These are phyloP conservation scores for Potamilus streckersoni DNA, from an alignment of 1,140 invertebrate species.

Conservation along the genomic window DNA sequence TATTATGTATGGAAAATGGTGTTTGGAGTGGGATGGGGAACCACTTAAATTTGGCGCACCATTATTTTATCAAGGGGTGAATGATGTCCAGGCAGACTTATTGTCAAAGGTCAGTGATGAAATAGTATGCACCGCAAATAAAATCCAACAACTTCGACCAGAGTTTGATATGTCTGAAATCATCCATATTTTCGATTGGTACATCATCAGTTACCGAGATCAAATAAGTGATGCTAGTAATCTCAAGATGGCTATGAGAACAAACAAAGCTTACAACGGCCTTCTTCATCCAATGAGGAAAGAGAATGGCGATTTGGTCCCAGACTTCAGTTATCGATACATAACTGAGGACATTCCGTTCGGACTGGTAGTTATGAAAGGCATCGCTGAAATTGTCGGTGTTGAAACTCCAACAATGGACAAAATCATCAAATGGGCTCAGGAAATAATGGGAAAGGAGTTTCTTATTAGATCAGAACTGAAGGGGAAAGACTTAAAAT, in stretches of 20 bases:
- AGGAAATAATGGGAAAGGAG: constrained; percentile 47
- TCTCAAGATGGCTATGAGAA: constrained; percentile 37
- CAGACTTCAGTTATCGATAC: constrained; percentile 52
- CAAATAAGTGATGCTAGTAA: constrained; percentile 39
- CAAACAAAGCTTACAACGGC: constrained; percentile 51
- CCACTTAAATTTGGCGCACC: constrained; percentile 27
- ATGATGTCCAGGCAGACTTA: constrained; percentile 36
- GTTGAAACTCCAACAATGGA: constrained; percentile 48
- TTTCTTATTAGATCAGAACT: constrained; percentile 44
- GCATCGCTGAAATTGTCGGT: constrained; percentile 42
- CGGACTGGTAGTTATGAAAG: constrained; percentile 52
- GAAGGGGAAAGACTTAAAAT: constrained; percentile 42
- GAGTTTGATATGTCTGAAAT: constrained; percentile 40
- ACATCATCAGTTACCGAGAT: constrained; percentile 35
- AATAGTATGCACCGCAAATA: constrained; percentile 34
- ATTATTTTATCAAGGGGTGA: constrained; percentile 53
- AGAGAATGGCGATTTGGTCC: constrained; percentile 38
- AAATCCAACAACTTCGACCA: constrained; percentile 24
- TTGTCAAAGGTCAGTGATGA: constrained; percentile 43
- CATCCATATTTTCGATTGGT: constrained; percentile 49
- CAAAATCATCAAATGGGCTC: constrained; percentile 47
- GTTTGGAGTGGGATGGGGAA: constrained; percentile 32
- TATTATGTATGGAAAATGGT: constrained; percentile 47
- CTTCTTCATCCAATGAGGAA: constrained; percentile 48
- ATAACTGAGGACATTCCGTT: constrained; percentile 51